Evolutionary conservation across 2,113 vertebrate genomes (phyloP).

Genomic region (Nycticebus coucang): DNA sequence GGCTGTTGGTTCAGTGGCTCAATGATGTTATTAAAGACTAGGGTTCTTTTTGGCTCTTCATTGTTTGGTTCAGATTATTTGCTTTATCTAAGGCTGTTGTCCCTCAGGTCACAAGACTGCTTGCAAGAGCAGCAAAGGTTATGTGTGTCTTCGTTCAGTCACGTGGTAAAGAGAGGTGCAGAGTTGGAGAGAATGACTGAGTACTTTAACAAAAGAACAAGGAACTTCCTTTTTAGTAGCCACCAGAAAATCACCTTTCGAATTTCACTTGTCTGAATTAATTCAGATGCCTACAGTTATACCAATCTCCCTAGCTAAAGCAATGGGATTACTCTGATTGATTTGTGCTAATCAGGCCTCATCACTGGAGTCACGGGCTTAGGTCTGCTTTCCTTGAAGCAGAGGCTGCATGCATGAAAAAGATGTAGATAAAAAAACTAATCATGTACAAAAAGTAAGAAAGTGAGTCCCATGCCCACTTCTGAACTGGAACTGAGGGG

Average conservation of each 20-base stretch:
- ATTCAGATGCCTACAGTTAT: neutral
- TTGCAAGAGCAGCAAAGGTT: neutral
- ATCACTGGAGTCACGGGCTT: neutral
- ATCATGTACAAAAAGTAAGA: neutral
- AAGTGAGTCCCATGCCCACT: neutral
- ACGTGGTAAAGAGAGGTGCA: neutral
- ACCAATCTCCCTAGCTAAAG: neutral
- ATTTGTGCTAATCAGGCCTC: neutral
- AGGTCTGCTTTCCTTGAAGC: neutral
- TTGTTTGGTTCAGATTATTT: conserved; percentile 17
- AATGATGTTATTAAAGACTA: neutral
- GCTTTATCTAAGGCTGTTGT: neutral
- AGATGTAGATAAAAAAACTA: neutral
- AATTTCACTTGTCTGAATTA: conserved; percentile 10
- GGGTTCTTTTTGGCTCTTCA: neutral
- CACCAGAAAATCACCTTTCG: neutral
- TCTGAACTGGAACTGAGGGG: neutral
- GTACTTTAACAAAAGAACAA: neutral
- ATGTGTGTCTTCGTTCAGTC: neutral
- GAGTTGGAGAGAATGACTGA: neutral
- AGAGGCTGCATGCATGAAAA: neutral
- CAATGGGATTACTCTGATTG: neutral
- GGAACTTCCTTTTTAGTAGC: neutral
- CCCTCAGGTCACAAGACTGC: neutral
- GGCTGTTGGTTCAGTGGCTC: conserved; percentile 2